Percentiles rank a stretch among this genome's conserved stretches.
Evolutionary conservation across 2,888 invertebrate species (phyloP).

Genomic region (Rhimphoctona megacephalus): DNA sequence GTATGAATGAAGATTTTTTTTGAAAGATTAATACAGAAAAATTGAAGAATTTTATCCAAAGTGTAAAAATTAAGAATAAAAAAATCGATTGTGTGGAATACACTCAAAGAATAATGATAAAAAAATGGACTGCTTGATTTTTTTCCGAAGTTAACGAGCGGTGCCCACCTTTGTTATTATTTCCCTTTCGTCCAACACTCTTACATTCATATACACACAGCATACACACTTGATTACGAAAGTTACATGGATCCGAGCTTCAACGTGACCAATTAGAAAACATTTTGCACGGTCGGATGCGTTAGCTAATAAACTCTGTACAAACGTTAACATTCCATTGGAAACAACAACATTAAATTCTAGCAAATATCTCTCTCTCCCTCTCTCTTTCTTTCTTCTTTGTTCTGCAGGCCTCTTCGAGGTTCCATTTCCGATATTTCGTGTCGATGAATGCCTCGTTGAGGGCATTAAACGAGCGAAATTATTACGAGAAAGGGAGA

Average conservation of each 20-base stretch:
- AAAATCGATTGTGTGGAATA: background rate
- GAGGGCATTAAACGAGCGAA: background rate
- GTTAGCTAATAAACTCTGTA: slow-evolving; percentile 81
- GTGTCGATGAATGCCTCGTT: background rate
- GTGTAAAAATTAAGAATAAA: background rate
- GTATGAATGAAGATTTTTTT: background rate
- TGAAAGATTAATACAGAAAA: background rate
- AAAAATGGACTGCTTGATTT: slow-evolving; percentile 1
- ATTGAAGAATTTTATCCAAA: background rate
- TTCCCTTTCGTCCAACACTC: slow-evolving; percentile 37
- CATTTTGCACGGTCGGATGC: slow-evolving; percentile 69
- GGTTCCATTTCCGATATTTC: background rate
- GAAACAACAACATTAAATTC: slow-evolving; percentile 77
- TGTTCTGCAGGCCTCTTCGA: background rate
- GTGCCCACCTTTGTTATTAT: slow-evolving; percentile 33
- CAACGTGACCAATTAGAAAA: slow-evolving; percentile 72
- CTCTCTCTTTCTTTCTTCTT: slow-evolving; percentile 27
- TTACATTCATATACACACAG: slow-evolving; percentile 46
- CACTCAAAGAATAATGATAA: background rate
- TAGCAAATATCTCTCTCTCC: slow-evolving; percentile 66
- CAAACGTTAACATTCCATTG: slow-evolving; percentile 81
- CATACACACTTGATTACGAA: slow-evolving; percentile 49
- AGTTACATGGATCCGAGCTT: slow-evolving; percentile 65
- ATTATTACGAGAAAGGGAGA: slow-evolving; percentile 30
- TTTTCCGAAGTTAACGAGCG: background rate